Conservation (phyloP, 2,797 vertebrate species). For the Arrhamphus sclerolepis region DNA sequence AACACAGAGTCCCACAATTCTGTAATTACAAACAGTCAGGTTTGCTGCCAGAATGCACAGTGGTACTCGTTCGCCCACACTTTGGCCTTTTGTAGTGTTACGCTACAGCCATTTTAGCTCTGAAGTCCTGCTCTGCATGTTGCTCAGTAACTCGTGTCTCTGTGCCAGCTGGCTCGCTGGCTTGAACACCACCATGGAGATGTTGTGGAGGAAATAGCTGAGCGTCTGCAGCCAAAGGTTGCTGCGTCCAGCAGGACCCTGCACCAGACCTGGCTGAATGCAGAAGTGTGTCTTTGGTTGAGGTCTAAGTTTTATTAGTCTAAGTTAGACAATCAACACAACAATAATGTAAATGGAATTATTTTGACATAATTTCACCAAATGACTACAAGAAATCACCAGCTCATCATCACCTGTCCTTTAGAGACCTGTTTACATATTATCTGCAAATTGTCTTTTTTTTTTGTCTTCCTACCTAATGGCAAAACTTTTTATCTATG, state of each 20-base stretch:
- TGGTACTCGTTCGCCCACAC: conserved; percentile 48
- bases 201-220: conserved; percentile 30
- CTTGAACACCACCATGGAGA: conserved; percentile 36
- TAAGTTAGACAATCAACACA: too few relatives aligned
- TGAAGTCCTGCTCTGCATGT: conserved; percentile 50
- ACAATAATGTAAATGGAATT: not conserved
- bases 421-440: not conserved
- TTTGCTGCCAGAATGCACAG: conserved; percentile 47
- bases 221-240: conserved; percentile 36
- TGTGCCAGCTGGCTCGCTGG: conserved; percentile 57
- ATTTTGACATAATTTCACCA: not conserved
- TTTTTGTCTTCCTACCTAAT: too few relatives aligned
- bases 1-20: conserved; percentile 42
- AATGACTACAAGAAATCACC: not conserved
- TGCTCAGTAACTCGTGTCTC: conserved; percentile 51
- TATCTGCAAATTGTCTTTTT: too few relatives aligned
- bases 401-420: not conserved
- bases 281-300: conserved; percentile 11
- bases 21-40: conserved; percentile 53
- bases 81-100: conserved; percentile 48
- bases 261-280: conserved; percentile 23
- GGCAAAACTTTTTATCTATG: too few relatives aligned
- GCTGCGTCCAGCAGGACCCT: conserved; percentile 21
- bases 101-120: conserved; percentile 43
- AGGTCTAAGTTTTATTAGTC: too few relatives aligned